Evolutionary conservation across 2,113 vertebrate genomes (phyloP).

Genomic region (Lycaon pictus): DNA sequence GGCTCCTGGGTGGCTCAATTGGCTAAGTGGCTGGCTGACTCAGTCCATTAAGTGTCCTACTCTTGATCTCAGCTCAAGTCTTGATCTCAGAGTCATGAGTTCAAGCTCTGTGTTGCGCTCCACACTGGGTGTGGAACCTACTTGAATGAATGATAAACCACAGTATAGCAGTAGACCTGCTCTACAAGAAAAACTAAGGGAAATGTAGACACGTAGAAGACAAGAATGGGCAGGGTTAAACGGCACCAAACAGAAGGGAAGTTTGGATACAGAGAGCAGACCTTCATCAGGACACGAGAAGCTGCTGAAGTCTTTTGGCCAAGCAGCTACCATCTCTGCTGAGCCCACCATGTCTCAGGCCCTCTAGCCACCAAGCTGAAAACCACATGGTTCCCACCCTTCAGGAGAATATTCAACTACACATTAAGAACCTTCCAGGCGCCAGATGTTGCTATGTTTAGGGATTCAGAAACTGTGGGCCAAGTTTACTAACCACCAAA

Average conservation of each 20-base stretch:
- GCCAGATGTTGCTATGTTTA: neutral
- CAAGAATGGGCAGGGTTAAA: no score
- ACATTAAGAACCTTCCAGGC: neutral
- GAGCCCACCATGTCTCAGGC: neutral
- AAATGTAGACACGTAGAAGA: neutral
- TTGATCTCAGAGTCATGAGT: neutral
- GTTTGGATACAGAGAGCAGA: no score
- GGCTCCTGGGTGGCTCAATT: neutral
- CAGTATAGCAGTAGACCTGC: neutral
- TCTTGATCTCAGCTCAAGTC: neutral
- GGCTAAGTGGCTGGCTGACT: neutral
- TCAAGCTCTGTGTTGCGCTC: neutral
- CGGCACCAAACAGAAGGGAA: neutral
- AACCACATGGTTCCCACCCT: rapidly evolving
- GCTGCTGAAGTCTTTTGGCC: neutral
- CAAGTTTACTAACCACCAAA: neutral
- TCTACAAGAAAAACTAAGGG: neutral
- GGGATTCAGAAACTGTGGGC: neutral
- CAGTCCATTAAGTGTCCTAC: neutral
- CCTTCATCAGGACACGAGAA: no score
- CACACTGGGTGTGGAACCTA: neutral
- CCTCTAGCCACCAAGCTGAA: neutral
- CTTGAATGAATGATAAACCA: neutral
- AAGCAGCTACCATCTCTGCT: neutral
- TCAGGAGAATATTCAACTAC: neutral